Percentiles rank a stretch among this genome's conserved stretches.
phyloP scores from a whole-genome alignment of 2,113 vertebrate genomes.

The Tricholaema leucomelas region DNA sequence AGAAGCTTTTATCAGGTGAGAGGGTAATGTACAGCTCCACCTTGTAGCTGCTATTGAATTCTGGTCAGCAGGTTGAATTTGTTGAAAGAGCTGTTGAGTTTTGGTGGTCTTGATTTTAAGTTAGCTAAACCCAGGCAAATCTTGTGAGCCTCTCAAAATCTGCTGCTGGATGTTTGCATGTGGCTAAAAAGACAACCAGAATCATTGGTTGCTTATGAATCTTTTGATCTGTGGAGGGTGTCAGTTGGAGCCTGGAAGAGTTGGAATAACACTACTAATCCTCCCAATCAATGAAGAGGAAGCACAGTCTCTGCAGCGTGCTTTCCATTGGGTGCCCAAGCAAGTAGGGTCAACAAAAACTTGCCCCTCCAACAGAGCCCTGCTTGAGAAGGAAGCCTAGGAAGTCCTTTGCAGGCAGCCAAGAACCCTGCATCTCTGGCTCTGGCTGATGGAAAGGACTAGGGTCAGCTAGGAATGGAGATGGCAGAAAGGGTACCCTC shows the following conservation, averaged over 20 bases:
- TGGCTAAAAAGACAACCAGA: not conserved
- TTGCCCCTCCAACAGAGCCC: not conserved
- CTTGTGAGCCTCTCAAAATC: not conserved
- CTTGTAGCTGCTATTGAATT: not conserved
- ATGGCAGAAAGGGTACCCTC: not conserved
- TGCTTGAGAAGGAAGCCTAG: not conserved
- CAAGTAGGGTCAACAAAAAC: not conserved
- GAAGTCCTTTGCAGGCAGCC: not conserved
- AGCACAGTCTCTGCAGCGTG: not conserved
- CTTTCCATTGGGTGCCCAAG: not conserved
- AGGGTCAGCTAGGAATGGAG: not conserved
- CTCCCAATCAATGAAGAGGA: not conserved
- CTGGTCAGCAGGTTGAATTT: not conserved
- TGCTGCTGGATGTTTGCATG: not conserved
- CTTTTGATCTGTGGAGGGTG: not conserved
- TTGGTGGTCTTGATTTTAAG: not conserved
- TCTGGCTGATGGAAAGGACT: not conserved
- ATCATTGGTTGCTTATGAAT: not conserved
- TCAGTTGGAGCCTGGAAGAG: not conserved
- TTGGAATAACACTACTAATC: not conserved
- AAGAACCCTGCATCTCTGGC: not conserved
- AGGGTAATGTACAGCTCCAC: not conserved
- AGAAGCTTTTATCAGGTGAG: not conserved
- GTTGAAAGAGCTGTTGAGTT: not conserved
- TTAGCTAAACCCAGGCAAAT: not conserved